Percentiles rank a stretch among this genome's conserved stretches.
Evolutionary conservation across 2,113 vertebrate species (phyloP).

Genomic region (Paramisgurnus dabryanus): DNA sequence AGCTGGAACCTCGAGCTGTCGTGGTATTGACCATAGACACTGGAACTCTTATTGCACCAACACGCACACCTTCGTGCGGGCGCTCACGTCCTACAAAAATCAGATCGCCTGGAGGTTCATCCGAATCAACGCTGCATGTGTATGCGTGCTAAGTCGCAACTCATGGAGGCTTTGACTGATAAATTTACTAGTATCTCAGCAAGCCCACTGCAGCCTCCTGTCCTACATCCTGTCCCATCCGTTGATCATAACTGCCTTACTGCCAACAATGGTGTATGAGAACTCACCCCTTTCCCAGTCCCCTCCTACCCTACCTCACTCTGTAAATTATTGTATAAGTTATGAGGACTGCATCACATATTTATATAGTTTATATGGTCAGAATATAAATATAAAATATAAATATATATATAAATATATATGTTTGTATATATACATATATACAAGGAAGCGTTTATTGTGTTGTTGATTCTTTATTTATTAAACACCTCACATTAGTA

Average conservation of each 20-base stretch:
- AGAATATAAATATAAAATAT: constrained; percentile 72
- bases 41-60: constrained; percentile 99
- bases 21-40: constrained; percentile 91
- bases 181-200: neutral
- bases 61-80: constrained; percentile 93
- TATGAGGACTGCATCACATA: constrained; percentile 98
- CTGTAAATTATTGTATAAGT: constrained; percentile 97
- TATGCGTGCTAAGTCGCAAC: constrained; percentile 95
- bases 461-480: constrained; percentile 79
- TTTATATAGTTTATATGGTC: constrained; percentile 99
- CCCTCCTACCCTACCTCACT: constrained; percentile 93
- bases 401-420: constrained; percentile 71
- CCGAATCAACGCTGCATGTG: constrained; percentile 92
- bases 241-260: constrained; percentile 68
- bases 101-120: constrained; percentile 93
- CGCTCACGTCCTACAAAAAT: constrained; percentile 86
- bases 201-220: constrained; percentile 15
- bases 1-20: constrained; percentile 79
- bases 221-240: constrained; percentile 32
- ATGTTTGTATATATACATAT: constrained; percentile 70
- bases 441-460: constrained; percentile 74
- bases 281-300: constrained; percentile 41
- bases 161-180: constrained; percentile 77
- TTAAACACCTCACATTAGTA: constrained; percentile 77
- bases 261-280: constrained; percentile 72